Conservation (phyloP, 2,888 invertebrate genomes). For the Frankliniella intonsa region DNA sequence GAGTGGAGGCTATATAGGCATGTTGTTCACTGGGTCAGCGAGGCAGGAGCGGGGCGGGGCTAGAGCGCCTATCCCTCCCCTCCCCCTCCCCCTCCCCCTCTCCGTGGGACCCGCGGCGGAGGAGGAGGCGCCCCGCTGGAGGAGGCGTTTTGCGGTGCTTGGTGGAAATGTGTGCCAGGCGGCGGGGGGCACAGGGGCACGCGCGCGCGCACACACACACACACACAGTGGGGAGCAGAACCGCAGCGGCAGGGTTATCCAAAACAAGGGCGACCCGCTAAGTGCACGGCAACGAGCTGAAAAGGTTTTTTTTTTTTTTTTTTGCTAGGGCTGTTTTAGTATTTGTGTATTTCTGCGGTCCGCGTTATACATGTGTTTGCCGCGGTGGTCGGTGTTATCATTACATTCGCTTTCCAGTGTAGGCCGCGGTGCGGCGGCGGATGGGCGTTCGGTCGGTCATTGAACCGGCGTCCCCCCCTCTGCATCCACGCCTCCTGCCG, state of each 20-base stretch:
- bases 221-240: not conserved
- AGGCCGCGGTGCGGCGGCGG: conserved; percentile 28
- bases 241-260: not conserved
- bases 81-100: not conserved
- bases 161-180: too few species aligned
- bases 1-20: conserved; percentile 17
- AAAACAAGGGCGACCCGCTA: too few species aligned
- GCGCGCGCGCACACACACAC: not conserved
- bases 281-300: too few species aligned
- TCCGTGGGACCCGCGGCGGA: not conserved
- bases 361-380: too few species aligned
- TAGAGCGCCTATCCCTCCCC: not conserved
- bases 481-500: conserved; percentile 28
- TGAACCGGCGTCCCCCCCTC: conserved; percentile 17
- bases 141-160: not conserved
- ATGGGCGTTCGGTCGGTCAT: not conserved
- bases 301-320: too few species aligned
- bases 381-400: too few species aligned
- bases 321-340: too few species aligned
- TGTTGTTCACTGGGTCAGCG: conserved; percentile 27
- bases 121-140: not conserved
- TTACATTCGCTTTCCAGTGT: conserved; percentile 15
- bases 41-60: not conserved
- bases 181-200: too few species aligned
- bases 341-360: too few species aligned